phyloP scores from a whole-genome alignment of 1,140 invertebrate species.

The Copidosoma floridanum region DNA sequence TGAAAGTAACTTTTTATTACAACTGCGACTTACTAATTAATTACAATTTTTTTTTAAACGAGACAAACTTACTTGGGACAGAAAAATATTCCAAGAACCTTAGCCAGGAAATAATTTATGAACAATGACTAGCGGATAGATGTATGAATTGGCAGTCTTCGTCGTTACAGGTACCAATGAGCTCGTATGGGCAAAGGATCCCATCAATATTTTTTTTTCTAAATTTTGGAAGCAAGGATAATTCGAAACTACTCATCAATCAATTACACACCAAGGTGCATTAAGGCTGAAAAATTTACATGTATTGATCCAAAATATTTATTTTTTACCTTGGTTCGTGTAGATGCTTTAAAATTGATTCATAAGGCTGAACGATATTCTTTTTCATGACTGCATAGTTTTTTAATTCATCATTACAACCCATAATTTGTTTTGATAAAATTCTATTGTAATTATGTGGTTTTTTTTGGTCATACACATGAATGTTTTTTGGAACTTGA shows the following conservation, averaged over 20 bases:
- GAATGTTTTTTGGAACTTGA: neutral
- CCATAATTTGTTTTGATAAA: too few species aligned
- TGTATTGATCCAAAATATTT: neutral
- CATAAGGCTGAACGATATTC: conserved; percentile 35
- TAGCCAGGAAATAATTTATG: conserved; percentile 36
- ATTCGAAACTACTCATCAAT: too few species aligned
- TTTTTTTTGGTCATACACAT: neutral
- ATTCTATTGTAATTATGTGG: neutral
- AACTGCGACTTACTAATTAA: too few species aligned
- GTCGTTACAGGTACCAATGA: conserved; percentile 53
- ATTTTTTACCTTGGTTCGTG: conserved; percentile 46
- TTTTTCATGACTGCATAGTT: too few species aligned
- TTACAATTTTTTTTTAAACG: too few species aligned
- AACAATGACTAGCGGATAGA: conserved; percentile 38
- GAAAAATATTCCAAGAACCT: conserved; percentile 34
- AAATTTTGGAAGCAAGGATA: conserved; percentile 43
- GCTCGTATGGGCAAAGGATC: conserved; percentile 52
- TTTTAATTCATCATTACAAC: too few species aligned
- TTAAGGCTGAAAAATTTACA: too few species aligned
- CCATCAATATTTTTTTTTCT: conserved; percentile 46
- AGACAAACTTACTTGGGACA: too few species aligned
- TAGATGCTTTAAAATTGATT: conserved; percentile 46
- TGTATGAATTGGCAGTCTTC: conserved; percentile 50
- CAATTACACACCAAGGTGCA: too few species aligned
- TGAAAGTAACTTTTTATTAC: too few species aligned